Percentiles rank a stretch among this genome's conserved stretches.
phyloP scores from a whole-genome alignment of 1,140 invertebrate species.

The Lerema accius region DNA sequence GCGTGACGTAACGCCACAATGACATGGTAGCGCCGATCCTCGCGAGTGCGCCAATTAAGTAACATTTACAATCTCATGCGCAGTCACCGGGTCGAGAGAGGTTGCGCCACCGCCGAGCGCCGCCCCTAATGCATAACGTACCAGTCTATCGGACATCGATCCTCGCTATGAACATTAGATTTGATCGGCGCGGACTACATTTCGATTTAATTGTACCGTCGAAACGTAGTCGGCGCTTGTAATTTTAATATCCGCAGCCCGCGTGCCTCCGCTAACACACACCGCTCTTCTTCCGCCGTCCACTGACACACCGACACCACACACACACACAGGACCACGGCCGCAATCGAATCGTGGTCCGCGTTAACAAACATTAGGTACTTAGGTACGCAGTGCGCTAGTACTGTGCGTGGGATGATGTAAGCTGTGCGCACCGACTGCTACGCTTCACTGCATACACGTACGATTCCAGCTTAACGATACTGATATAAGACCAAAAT shows the following conservation, averaged over 20 bases:
- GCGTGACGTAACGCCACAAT: slow-evolving; percentile 25
- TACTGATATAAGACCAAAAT: background rate
- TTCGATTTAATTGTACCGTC: slow-evolving; percentile 8
- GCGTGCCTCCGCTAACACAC: slow-evolving; percentile 25
- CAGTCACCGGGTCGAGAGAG: slow-evolving; percentile 29
- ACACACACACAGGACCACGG: background rate
- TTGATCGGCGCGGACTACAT: slow-evolving; percentile 4
- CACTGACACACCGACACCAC: slow-evolving; percentile 17
- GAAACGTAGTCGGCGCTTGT: slow-evolving; percentile 15
- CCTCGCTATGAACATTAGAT: slow-evolving; percentile 17
- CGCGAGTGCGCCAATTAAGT: slow-evolving; percentile 32
- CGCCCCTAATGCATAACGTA: slow-evolving; percentile 27
- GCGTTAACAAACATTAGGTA: slow-evolving; percentile 4
- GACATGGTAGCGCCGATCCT: slow-evolving; percentile 20
- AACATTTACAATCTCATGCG: slow-evolving; percentile 30
- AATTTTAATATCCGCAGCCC: slow-evolving; percentile 23
- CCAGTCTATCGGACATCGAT: background rate
- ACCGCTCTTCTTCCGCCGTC: slow-evolving; percentile 27
- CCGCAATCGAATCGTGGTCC: slow-evolving; percentile 6
- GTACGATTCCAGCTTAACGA: background rate
- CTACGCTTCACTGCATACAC: background rate
- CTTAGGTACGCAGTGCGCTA: background rate
- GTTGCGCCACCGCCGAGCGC: slow-evolving; percentile 9
- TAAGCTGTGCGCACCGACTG: slow-evolving; percentile 6
- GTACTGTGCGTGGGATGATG: slow-evolving; percentile 18